A percentile compares a stretch with the other conserved stretches of the same genome.
phyloP scores from a whole-genome alignment of 2,888 invertebrate genomes.

The Cephus pulcher region DNA sequence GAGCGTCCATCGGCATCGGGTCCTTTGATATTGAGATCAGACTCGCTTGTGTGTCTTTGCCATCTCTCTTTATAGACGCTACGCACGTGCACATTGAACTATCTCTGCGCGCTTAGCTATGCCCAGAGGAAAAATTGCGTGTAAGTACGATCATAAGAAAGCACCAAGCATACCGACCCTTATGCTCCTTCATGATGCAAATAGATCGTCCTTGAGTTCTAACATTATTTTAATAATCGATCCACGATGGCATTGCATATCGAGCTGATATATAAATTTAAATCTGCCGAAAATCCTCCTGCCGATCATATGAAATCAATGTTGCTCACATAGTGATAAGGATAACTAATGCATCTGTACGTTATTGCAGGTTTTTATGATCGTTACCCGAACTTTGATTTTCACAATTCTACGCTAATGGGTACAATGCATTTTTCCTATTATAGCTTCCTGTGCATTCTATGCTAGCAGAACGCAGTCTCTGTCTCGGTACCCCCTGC shows the following conservation, averaged over 20 bases:
- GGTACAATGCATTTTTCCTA: not conserved
- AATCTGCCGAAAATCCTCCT: not conserved
- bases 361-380: not conserved
- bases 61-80: not conserved
- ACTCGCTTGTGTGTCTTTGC: constrained; percentile 20
- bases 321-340: not conserved
- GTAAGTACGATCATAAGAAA: not conserved
- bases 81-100: not conserved
- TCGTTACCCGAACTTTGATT: constrained; percentile 17
- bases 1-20: constrained; percentile 34
- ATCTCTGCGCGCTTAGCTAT: not conserved
- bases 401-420: not conserved
- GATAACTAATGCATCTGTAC: not conserved
- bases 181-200: no score
- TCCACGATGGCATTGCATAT: not conserved
- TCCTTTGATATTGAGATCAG: constrained; percentile 48
- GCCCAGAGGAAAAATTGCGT: not conserved
- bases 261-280: not conserved
- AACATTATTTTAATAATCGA: not conserved
- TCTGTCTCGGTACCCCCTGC: not conserved
- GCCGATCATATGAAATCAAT: not conserved
- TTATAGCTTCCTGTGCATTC: not conserved
- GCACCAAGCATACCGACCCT: not conserved
- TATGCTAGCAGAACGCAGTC: not conserved
- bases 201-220: not conserved